Evolutionary conservation across 2,797 vertebrate species (phyloP), one percentile per base, ranked within the genome.

Genomic region (Synanceia verrucosa): DNA sequence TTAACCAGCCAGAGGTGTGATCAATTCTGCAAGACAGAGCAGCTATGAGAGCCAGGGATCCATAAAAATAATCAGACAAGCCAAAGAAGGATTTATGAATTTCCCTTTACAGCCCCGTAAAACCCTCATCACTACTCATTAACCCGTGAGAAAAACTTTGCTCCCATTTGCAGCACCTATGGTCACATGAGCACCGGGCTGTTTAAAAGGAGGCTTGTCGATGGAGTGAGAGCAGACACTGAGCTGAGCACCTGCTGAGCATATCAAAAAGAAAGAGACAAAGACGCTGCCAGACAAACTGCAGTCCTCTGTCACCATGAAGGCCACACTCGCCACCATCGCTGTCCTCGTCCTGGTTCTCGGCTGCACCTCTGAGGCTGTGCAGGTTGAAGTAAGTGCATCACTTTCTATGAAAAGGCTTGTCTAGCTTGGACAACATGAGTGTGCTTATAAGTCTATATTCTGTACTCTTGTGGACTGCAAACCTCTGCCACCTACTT

Each of bases 321-420:
- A 93, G 85, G 72, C 86, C 11, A 7, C 84, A 9, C 21, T 93
- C 29, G 77, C 66, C 43, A 64, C 77, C 16, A 5, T 82, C 21
- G 24, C 88, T 11, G 28, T 94, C 34, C 65, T 94, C 8, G 19
- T 92, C 65, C 78, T 91, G 47, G 78, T 88, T 64, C 67, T 94
- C 7, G 70, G 85, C 62, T 73, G 88, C 67, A 67, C 78, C 57
- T 83, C 89, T 23, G 91, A 93, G 10, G 92, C 94, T 0, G 91
- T 95, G 26, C 82, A 91, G 59, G 91, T 95, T 13, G 73, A 94
- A 70, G 94, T 93, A 89, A 91, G 92, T 88, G n/a, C 29, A 52
- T 55, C 19, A 4, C 4, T 65, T 33, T n/a, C n/a, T n/a, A n/a
- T n/a, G n/a, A n/a, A n/a, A 10, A 50, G 5, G 4, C 62, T 57